Evolutionary conservation across 2,888 invertebrate species (phyloP).

Genomic region (Nemurella pictetii): DNA sequence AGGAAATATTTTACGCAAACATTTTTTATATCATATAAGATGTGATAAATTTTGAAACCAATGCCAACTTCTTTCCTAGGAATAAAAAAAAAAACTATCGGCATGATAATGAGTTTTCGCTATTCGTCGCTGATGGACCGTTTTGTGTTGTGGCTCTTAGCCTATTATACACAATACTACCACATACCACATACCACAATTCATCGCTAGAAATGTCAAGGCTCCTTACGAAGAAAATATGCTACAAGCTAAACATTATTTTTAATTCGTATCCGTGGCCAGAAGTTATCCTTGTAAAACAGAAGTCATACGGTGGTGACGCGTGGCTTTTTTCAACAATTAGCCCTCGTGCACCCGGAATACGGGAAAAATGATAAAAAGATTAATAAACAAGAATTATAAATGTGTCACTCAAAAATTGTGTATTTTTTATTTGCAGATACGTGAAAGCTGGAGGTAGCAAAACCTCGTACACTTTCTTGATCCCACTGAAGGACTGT

Average conservation of each 20-base stretch:
- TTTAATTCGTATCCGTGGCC: background rate
- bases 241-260: background rate
- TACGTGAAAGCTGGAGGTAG: constrained; percentile 64
- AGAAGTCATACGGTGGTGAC: background rate
- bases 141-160: background rate
- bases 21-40: background rate
- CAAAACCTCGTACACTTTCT: constrained; percentile 61
- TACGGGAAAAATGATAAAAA: background rate
- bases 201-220: constrained; percentile 1
- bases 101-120: background rate
- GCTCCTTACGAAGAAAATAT: background rate
- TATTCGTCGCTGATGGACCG: background rate
- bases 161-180: background rate
- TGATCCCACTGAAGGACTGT: constrained; percentile 66
- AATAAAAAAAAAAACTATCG: background rate
- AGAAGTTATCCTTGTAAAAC: background rate
- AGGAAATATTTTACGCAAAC: background rate
- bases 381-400: background rate
- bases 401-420: background rate
- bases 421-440: constrained; percentile 50
- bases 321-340: background rate
- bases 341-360: background rate
- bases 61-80: background rate
- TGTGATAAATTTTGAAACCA: background rate
- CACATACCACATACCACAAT: background rate